Evolutionary conservation across 1,140 invertebrate species (phyloP), one percentile per base, ranked within the genome.

Genomic region (roundworm (Caenorhabditis elegans)): DNA sequence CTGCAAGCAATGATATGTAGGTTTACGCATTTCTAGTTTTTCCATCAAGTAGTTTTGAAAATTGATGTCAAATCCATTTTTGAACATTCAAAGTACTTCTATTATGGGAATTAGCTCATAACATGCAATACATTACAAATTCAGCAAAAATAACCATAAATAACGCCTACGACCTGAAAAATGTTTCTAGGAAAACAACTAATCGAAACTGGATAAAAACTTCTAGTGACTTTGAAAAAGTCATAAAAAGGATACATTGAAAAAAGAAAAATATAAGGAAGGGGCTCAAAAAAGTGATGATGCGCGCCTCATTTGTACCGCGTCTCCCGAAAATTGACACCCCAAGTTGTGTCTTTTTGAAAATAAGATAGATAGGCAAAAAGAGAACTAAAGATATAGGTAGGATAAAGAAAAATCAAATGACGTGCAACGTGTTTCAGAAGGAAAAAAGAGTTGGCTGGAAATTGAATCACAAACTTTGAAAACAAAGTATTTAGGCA

Each of bases 281-380:
- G 49, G n/a, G 53, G 26, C 53, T 60, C 53, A 60, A 60, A 60
- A 60, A 31, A 28, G 34, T 60, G 53, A 60, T 60, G 53, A n/a
- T n/a, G 11, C 6, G 47, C 34, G 53, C 53, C 53, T 60, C 53
- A 60, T 60, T 60, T 60, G 53, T 60, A 60, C 53, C 53, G 53
- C 49, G n/a, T n/a, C n/a, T n/a, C 53, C 49, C 53, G 53, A 60
- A 60, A 60, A 60, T 60, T 60, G 53, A 60, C 53, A 60, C 53
- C 53, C 53, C 53, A 60, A 60, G 3, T 31, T 60, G 24, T 53
- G 11, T 53, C n/a, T n/a, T 70, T 43, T 34, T 70, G 34, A 70
- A 22, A 70, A 34, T 24, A 15, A 70, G 5, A 70, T 31, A 31
- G 6, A 31, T 26, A 34, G 49, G 15, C 8, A 26, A 11, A 53